These are phyloP conservation scores for Vanessa cardui DNA, from an alignment of 2,888 invertebrate genomes.

Conservation along the genomic window DNA sequence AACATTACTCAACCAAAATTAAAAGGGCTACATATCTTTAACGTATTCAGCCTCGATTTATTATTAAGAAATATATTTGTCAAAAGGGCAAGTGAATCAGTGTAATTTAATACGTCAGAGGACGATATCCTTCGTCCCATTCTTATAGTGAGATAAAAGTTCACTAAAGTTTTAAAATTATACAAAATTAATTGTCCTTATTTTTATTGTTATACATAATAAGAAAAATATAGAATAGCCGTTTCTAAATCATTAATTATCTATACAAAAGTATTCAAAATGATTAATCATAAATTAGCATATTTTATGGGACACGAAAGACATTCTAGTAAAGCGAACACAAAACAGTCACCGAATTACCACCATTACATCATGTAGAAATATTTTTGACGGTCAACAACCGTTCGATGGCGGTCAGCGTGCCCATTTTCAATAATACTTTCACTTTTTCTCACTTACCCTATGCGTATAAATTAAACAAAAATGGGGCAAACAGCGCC, in stretches of 20 bases:
- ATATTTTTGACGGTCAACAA: constrained; percentile 78
- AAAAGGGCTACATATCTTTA: too few relatives aligned
- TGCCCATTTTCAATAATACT: constrained; percentile 60
- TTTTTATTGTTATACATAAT: too few relatives aligned
- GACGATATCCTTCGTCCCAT: too few relatives aligned
- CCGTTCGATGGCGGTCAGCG: constrained; percentile 67
- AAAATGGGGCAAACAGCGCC: constrained; percentile 3
- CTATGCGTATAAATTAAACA: constrained; percentile 5
- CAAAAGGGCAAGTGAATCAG: too few relatives aligned
- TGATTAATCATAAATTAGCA: neutral
- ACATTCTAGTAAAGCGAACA: constrained; percentile 35
- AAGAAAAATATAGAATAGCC: too few relatives aligned
- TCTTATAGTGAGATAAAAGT: too few relatives aligned
- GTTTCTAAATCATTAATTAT: neutral
- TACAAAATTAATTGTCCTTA: too few relatives aligned
- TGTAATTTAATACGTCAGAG: too few relatives aligned
- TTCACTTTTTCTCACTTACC: constrained; percentile 60
- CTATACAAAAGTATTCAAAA: neutral
- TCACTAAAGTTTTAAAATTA: too few relatives aligned
- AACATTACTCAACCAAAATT: too few relatives aligned
- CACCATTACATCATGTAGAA: constrained; percentile 57
- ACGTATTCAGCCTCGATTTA: too few relatives aligned
- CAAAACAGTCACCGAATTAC: constrained; percentile 44
- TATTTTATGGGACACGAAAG: neutral
- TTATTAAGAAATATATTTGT: too few relatives aligned